Percentiles rank a stretch among this genome's conserved stretches.
Evolutionary conservation across 1,140 invertebrate species (phyloP).

Genomic region (Probaryconus sp.): DNA sequence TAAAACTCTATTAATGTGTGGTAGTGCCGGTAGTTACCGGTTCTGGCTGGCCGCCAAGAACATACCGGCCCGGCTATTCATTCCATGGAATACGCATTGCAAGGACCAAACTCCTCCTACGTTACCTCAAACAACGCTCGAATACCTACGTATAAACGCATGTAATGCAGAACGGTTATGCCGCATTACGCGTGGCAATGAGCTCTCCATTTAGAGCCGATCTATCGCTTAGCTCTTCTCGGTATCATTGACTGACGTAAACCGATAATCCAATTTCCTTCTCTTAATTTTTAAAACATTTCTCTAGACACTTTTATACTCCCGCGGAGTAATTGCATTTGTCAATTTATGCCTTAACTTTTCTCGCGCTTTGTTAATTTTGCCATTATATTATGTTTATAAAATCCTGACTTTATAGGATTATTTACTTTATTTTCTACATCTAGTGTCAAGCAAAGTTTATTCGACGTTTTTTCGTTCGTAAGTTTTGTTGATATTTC

Average conservation of each 20-base stretch:
- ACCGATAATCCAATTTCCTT: no score
- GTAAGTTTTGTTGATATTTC: no score
- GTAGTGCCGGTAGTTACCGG: slow-evolving; percentile 72
- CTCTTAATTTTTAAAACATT: no score
- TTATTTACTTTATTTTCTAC: no score
- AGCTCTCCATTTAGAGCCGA: slow-evolving; percentile 52
- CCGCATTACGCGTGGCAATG: slow-evolving; percentile 67
- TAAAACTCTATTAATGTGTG: slow-evolving; percentile 78
- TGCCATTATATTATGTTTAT: no score
- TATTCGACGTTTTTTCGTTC: no score
- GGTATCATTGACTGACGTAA: slow-evolving; percentile 29
- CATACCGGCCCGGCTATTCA: slow-evolving; percentile 72
- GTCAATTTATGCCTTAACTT: no score
- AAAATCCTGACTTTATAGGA: no score
- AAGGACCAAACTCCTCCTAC: slow-evolving; percentile 50
- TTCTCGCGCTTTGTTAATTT: no score
- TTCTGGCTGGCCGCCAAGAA: slow-evolving; percentile 72
- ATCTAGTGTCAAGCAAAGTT: no score
- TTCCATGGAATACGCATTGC: slow-evolving; percentile 64
- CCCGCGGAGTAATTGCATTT: no score
- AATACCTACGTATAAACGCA: slow-evolving; percentile 67
- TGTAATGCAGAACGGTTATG: slow-evolving; percentile 72
- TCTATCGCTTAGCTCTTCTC: slow-evolving; percentile 54
- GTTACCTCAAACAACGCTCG: slow-evolving; percentile 56
- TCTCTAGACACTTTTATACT: no score